A percentile compares a stretch with the other conserved stretches of the same genome.
These are phyloP conservation scores for Caenorhabditis sp. DNA, from an alignment of 2,888 invertebrate genomes.

Conservation along the genomic window DNA sequence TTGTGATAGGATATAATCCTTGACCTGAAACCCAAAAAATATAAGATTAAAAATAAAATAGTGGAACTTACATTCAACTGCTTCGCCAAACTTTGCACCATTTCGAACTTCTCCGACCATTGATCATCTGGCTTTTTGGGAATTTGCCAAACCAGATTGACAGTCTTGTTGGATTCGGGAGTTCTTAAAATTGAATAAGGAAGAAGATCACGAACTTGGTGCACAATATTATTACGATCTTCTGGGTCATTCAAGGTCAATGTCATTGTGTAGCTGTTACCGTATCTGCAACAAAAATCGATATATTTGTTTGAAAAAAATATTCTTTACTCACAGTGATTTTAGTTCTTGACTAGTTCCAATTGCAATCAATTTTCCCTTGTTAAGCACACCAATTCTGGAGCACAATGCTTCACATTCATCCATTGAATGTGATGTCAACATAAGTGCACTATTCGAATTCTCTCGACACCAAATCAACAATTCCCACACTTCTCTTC, in stretches of 20 bases:
- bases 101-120: conserved; percentile 58
- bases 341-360: conserved; percentile 67
- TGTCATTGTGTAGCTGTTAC: conserved; percentile 59
- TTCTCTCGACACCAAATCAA: conserved; percentile 43
- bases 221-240: conserved; percentile 12
- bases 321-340: conserved; percentile 46
- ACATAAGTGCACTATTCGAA: conserved; percentile 54
- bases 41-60: neutral
- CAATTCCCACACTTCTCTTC: conserved; percentile 75
- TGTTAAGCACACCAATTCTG: conserved; percentile 66
- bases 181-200: conserved; percentile 40
- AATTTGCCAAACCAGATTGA: conserved; percentile 55
- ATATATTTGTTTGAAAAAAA: too few species aligned
- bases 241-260: conserved; percentile 20
- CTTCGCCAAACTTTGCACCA: conserved; percentile 55
- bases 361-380: conserved; percentile 64
- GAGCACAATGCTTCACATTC: conserved; percentile 68
- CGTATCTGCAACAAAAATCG: conserved; percentile 41
- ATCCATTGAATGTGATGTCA: conserved; percentile 65
- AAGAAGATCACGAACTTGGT: conserved; percentile 18
- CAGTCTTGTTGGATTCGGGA: conserved; percentile 29
- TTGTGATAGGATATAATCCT: conserved; percentile 65
- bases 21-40: conserved; percentile 27
- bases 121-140: conserved; percentile 45
- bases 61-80: conserved; percentile 1